phyloP scores from a whole-genome alignment of 23 tunicate species.

The Halocynthia aurantium region DNA sequence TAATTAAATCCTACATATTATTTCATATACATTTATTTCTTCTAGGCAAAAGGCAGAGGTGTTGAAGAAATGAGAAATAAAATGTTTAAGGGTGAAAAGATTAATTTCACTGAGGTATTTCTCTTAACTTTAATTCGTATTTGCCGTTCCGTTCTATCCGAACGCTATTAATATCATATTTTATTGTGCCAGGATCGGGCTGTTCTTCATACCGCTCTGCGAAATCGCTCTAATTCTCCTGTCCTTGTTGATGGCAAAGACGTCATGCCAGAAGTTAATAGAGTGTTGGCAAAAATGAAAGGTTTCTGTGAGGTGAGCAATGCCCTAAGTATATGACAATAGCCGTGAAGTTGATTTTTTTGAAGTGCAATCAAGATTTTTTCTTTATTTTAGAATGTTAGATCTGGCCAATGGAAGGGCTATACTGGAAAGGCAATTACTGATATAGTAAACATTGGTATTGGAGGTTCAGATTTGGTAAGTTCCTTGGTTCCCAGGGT shows the following conservation, averaged over 20 bases:
- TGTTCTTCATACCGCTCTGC: constrained; percentile 86
- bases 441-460: constrained; percentile 97
- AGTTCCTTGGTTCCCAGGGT: neutral
- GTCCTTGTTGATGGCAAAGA: constrained; percentile 73
- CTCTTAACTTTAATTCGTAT: neutral
- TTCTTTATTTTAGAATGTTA: constrained; percentile 39
- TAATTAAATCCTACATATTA: neutral
- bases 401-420: constrained; percentile 92
- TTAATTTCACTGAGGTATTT: constrained; percentile 84
- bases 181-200: constrained; percentile 62
- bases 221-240: constrained; percentile 70
- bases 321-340: neutral
- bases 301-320: constrained; percentile 47
- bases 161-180: neutral
- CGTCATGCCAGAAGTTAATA: constrained; percentile 89
- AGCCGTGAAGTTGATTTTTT: neutral
- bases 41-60: constrained; percentile 60
- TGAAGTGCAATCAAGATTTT: neutral
- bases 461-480: constrained; percentile 96
- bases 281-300: constrained; percentile 78
- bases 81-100: constrained; percentile 91
- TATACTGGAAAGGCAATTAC: constrained; percentile 94
- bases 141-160: neutral
- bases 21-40: neutral
- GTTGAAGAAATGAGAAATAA: constrained; percentile 71